Percentiles rank a stretch among this genome's conserved stretches.
Evolutionary conservation across 53 echinoderm and acorn worm species (phyloP).

Genomic region (Echinarachnius parma): DNA sequence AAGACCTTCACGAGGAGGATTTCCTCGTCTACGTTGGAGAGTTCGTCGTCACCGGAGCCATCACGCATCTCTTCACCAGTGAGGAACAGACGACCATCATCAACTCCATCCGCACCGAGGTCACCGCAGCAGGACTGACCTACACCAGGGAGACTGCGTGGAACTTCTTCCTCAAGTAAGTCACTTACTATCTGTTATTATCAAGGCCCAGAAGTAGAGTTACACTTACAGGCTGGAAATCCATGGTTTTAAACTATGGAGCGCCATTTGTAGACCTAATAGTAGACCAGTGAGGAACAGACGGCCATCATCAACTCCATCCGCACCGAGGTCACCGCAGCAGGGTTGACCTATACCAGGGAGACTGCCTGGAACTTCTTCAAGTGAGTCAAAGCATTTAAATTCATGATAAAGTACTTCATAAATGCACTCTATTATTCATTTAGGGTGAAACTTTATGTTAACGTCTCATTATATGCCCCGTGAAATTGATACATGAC

Average conservation of each 20-base stretch:
- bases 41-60: constrained; percentile 97
- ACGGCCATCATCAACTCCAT: constrained; percentile 89
- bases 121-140: constrained; percentile 86
- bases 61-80: constrained; percentile 84
- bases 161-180: constrained; percentile 99
- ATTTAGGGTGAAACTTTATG: too few species aligned
- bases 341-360: constrained; percentile 84
- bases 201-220: not conserved
- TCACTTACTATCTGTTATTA: too few species aligned
- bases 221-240: not conserved
- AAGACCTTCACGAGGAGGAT: constrained; percentile 77
- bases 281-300: constrained; percentile 78
- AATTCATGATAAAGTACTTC: too few species aligned
- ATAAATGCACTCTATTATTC: too few species aligned
- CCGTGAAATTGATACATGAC: too few species aligned
- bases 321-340: constrained; percentile 78
- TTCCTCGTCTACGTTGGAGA: constrained; percentile 91
- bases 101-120: constrained; percentile 96
- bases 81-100: constrained; percentile 98
- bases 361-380: constrained; percentile 92
- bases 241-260: not conserved
- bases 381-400: too few species aligned
- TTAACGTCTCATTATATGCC: too few species aligned
- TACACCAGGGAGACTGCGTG: constrained; percentile 97
- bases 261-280: too few species aligned